Evolutionary conservation across 2,113 vertebrate genomes (phyloP).

Genomic region (Mustela nigripes): DNA sequence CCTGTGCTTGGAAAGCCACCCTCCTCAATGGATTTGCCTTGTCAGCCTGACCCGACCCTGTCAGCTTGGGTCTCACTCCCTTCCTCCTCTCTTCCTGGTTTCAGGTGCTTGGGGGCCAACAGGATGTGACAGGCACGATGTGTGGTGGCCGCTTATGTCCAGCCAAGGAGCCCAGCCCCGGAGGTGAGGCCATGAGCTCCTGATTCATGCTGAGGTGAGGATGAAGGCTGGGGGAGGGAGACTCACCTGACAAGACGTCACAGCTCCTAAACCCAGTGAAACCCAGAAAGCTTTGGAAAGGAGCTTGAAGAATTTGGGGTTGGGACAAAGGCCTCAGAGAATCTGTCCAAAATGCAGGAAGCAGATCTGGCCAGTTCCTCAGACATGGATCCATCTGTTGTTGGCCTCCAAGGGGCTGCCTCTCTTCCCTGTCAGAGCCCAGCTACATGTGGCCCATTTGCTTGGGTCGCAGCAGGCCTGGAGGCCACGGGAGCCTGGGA

Average conservation of each 20-base stretch:
- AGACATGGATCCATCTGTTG: neutral
- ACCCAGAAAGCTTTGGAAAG: constrained; percentile 1
- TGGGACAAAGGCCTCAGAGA: neutral
- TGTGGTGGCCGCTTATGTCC: neutral
- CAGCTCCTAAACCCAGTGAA: neutral
- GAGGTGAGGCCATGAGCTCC: neutral
- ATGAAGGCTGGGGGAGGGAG: neutral
- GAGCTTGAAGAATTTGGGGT: neutral
- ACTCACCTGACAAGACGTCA: neutral
- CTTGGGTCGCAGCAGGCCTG: neutral
- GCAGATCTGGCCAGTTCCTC: neutral
- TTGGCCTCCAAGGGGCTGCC: neutral
- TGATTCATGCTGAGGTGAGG: neutral
- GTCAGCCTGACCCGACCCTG: neutral
- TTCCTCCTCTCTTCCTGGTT: neutral
- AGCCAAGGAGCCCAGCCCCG: neutral
- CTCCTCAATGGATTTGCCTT: neutral
- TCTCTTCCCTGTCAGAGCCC: neutral
- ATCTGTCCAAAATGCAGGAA: neutral
- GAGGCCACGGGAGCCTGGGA: constrained; percentile 45
- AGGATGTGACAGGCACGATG: neutral
- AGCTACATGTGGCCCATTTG: neutral
- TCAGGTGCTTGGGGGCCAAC: neutral
- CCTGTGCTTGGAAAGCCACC: neutral
- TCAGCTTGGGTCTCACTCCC: neutral